These are phyloP conservation scores for Zaprionus ornatus DNA, from an alignment of 1,140 invertebrate species.

Conservation along the genomic window DNA sequence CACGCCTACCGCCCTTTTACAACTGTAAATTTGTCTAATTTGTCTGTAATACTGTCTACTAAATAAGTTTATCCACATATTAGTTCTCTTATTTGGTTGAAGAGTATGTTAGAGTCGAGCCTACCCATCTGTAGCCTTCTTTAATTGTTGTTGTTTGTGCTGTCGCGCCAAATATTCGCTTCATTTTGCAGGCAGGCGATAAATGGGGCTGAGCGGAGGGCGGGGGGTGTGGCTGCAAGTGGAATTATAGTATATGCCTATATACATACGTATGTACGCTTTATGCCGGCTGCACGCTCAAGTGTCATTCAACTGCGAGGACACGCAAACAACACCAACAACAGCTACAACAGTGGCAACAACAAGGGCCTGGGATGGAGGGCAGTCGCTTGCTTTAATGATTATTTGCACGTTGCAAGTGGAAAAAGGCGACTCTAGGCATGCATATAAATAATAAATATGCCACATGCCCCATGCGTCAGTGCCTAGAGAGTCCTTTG, in stretches of 20 bases:
- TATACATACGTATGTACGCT: not conserved
- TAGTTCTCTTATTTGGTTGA: no score
- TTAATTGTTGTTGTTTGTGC: constrained; percentile 1
- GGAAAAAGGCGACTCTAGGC: constrained; percentile 43
- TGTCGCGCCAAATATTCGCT: constrained; percentile 31
- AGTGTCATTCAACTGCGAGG: constrained; percentile 58
- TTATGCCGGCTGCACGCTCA: constrained; percentile 17
- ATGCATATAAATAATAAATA: constrained; percentile 74
- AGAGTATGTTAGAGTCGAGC: not conserved
- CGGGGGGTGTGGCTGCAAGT: constrained; percentile 3
- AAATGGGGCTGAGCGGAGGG: not conserved
- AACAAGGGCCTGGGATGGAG: constrained; percentile 12
- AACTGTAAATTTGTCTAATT: not conserved
- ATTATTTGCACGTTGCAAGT: constrained; percentile 79
- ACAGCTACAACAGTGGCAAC: not conserved
- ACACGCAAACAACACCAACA: constrained; percentile 40
- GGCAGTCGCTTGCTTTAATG: constrained; percentile 67
- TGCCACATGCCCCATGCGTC: not conserved
- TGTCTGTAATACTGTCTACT: not conserved
- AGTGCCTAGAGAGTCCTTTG: not conserved
- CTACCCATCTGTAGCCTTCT: not conserved
- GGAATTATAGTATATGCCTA: constrained; percentile 19
- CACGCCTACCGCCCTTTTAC: not conserved
- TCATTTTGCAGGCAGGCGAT: constrained; percentile 28
- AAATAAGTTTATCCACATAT: not conserved